Conservation (phyloP, 1,140 invertebrate species). For the Drosophila bifasciata region DNA sequence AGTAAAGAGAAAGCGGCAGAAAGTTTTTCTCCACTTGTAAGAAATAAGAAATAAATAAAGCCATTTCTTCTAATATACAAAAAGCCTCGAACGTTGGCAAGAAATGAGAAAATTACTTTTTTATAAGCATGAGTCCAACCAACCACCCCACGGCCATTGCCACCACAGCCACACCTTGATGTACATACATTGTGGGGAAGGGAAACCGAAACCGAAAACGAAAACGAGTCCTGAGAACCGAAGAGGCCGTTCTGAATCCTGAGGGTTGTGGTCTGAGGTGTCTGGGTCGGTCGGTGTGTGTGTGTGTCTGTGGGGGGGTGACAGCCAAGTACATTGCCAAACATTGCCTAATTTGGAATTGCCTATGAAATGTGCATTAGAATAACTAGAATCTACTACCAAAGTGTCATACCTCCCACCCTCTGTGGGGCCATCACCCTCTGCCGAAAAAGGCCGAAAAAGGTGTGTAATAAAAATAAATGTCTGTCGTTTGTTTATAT, state of each 20-base stretch:
- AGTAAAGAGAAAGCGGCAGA: conserved; percentile 47
- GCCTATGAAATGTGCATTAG: conserved; percentile 83
- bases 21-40: conserved; percentile 80
- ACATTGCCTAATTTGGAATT: conserved; percentile 83
- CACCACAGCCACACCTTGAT: conserved; percentile 52
- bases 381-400: conserved; percentile 83
- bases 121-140: conserved; percentile 66
- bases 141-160: conserved; percentile 22
- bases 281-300: too few relatives aligned
- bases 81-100: conserved; percentile 71
- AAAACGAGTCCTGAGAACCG: too few relatives aligned
- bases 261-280: background rate
- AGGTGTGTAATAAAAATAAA: conserved; percentile 84
- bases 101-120: conserved; percentile 84
- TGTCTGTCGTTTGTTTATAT: conserved; percentile 84
- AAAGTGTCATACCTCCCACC: conserved; percentile 7
- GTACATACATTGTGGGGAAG: background rate
- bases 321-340: conserved; percentile 66
- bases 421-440: background rate
- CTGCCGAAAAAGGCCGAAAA: conserved; percentile 46
- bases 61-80: conserved; percentile 84
- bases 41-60: conserved; percentile 83
- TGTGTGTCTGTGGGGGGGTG: background rate
- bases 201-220: too few relatives aligned
- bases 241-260: too few relatives aligned